Evolutionary conservation across 2,113 vertebrate species (phyloP), one percentile per base, ranked within the genome.

Genomic region (Danionella cerebrum): DNA sequence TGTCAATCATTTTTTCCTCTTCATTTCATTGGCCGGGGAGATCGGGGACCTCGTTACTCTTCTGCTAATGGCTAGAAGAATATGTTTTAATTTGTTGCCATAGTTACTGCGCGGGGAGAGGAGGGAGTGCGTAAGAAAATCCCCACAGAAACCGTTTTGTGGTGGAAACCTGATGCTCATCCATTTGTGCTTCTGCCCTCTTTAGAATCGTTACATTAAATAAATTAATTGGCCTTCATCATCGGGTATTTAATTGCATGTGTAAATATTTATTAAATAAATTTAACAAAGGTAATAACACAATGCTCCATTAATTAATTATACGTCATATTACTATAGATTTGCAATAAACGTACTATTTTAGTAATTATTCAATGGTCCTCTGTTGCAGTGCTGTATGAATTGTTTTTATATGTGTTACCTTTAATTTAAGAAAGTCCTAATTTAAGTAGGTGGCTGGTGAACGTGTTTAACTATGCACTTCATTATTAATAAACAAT

Each of bases 61-160:
- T 3, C 1, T n/a, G 39, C n/a, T 38, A 67, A 41, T 67, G 31
- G 70, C 71, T 67, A 67, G 70, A 48, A 60, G 14, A 5, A 51
- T 16, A 5, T 24, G 50, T 53, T 70, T 52, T 31, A 42, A 50
- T 48, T 18, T 2, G 65, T 75, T 72, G 45, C 54, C 35, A 21
- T 66, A 42, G 65, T 52, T 67, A 55, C 57, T 45, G 36, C 50
- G 29, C 62, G n/a, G 41, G 1, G n/a, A 19, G 14, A 25, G n/a
- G n/a, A n/a, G n/a, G n/a, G n/a, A n/a, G n/a, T n/a, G 36, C 48
- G 27, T 57, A n/a, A 25, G 1, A 11, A 14, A 13, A 27, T 27
- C 2, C 3, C 51, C 6, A n/a, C 54, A 58, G 58, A 67, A 54
- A 65, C 57, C 16, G 65, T 33, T 74, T 66, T 66, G 67, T 70